Percentiles rank a stretch among this genome's conserved stretches.
These are phyloP conservation scores for Myripristis murdjan DNA, from an alignment of 2,797 vertebrate species.

Conservation along the genomic window DNA sequence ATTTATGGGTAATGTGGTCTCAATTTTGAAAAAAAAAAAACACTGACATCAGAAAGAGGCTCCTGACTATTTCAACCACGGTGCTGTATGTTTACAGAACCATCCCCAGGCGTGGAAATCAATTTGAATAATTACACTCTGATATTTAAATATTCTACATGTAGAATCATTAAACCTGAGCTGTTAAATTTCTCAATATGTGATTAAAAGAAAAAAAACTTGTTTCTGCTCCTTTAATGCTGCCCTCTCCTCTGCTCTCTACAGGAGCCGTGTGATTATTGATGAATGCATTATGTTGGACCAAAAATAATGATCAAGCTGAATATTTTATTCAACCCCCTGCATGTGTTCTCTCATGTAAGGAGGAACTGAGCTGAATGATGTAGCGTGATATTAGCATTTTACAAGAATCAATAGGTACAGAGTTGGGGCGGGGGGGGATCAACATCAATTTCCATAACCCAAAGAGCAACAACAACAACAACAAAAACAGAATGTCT, in stretches of 20 bases:
- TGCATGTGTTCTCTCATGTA: background rate
- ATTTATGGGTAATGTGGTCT: too few species aligned
- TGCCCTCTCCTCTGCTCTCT: background rate
- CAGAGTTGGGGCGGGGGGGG: background rate
- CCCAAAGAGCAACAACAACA: background rate
- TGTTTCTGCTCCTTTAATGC: background rate
- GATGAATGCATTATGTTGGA: conserved; percentile 4
- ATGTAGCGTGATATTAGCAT: background rate
- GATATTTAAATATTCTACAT: too few species aligned
- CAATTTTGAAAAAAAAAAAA: too few species aligned
- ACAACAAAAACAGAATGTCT: background rate
- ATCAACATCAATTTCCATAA: conserved; percentile 5
- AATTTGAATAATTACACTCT: too few species aligned
- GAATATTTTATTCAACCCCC: background rate
- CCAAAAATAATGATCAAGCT: too few species aligned
- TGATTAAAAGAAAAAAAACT: too few species aligned
- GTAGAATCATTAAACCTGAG: too few species aligned
- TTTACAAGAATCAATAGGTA: background rate
- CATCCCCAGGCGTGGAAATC: too few species aligned
- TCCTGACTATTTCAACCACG: too few species aligned
- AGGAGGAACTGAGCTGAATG: conserved; percentile 1
- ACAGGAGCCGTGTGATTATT: background rate
- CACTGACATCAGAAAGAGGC: too few species aligned
- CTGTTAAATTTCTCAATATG: too few species aligned
- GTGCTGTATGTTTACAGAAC: too few species aligned